Evolutionary conservation across 2,888 invertebrate species (phyloP), one percentile per base, ranked within the genome.

Genomic region (Icerya purchasi): DNA sequence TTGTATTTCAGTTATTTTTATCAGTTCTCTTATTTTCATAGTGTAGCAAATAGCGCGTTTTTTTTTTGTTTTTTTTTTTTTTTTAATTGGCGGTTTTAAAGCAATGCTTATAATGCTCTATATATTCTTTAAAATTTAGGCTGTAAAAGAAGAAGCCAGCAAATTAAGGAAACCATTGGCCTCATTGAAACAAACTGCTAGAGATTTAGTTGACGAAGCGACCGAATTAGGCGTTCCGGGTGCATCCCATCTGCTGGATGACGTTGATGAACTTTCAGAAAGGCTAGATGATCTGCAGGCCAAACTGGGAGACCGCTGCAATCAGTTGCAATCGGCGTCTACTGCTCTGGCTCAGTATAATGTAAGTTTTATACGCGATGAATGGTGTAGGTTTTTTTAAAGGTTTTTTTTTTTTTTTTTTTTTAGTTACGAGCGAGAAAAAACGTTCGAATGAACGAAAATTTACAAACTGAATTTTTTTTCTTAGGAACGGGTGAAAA

Each of bases 301-400:
- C 0, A 79, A 84, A 65, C 77, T 93, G 2, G 82, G 82, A 59
- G 86, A 88, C 65, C 80, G 89, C 2, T 83, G 83, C 66, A 82
- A 81, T 56, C 80, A 84, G 65, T 71, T 92, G 57, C 87, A 89
- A 64, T 86, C 86, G 0, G 90, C 90, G 0, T 86, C 89, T 0
- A 85, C 84, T 0, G 89, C 89, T 0, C 82, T 89, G 56, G 80
- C 86, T 0, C 85, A 86, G 67, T 91, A 91, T 74, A 87, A 88
- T 73, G 81, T 80, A 63, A 66, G 70, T 65, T 24, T 5, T 36
- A 36, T n/a, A 50, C 10, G 10, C n/a, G 50, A 50, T 10, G 10
- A n/a, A 50, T n/a, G n/a, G n/a, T n/a, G n/a, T n/a, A n/a, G n/a
- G n/a, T n/a, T 21, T 21, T 18, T 22, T 52, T 19, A 51, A 19